Evolutionary conservation across 1,140 invertebrate genomes (phyloP).

Genomic region (Zaprionus lachaisei): DNA sequence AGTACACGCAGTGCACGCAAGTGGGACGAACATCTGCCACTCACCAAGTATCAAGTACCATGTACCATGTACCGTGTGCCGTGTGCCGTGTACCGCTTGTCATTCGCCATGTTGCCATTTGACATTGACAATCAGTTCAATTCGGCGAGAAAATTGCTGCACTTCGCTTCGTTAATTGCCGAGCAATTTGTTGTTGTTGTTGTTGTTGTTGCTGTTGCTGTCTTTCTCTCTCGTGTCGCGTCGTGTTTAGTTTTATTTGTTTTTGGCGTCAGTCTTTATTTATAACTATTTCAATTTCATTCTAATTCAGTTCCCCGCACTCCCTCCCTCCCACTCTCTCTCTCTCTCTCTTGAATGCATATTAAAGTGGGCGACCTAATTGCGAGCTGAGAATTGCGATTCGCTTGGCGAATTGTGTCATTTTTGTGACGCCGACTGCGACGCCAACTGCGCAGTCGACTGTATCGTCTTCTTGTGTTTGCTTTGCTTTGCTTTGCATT

Average conservation of each 20-base stretch:
- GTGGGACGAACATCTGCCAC: not conserved
- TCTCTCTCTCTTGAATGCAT: conserved; percentile 58
- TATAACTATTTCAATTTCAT: conserved; percentile 59
- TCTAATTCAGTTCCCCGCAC: conserved; percentile 30
- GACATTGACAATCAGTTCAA: conserved; percentile 68
- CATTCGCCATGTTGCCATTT: conserved; percentile 29
- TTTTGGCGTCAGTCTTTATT: conserved; percentile 56
- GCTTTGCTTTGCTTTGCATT: not conserved
- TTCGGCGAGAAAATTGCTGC: conserved; percentile 56
- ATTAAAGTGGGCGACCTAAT: conserved; percentile 74
- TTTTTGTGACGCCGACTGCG: conserved; percentile 20
- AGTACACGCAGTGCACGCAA: not conserved
- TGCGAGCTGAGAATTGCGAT: conserved; percentile 61
- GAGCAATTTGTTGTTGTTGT: conserved; percentile 14
- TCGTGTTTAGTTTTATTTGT: conserved; percentile 11
- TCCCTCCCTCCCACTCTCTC: not conserved
- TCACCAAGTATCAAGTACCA: not conserved
- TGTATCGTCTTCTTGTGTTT: conserved; percentile 36
- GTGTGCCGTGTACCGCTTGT: not conserved
- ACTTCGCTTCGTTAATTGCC: conserved; percentile 63
- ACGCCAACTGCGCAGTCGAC: conserved; percentile 15
- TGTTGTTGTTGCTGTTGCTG: not conserved
- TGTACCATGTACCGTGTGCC: not conserved
- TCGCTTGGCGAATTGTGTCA: conserved; percentile 63
- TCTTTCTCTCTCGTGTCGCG: conserved; percentile 7